These are phyloP conservation scores for Lampris incognitus DNA, from an alignment of 2,113 vertebrate genomes.

Conservation along the genomic window DNA sequence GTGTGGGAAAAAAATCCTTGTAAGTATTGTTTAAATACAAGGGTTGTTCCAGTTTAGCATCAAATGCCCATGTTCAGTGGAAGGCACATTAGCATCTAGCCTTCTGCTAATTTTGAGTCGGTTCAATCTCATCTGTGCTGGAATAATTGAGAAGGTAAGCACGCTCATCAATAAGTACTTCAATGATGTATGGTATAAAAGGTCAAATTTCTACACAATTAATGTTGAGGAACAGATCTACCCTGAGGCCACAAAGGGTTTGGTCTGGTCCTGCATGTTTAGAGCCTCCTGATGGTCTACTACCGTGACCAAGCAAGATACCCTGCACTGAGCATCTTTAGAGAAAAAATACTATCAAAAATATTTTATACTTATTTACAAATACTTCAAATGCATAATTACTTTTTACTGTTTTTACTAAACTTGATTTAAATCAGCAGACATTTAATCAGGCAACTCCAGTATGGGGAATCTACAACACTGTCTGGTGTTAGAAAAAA, in stretches of 20 bases:
- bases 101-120: conserved; percentile 2
- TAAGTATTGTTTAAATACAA: conserved; percentile 19
- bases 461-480: not conserved
- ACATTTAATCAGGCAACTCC: not conserved
- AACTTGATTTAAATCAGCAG: conserved; percentile 12
- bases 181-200: not conserved
- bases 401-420: conserved; percentile 3
- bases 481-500: no score
- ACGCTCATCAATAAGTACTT: not conserved
- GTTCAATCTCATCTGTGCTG: not conserved
- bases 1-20: conserved; percentile 63
- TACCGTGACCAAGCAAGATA: no score
- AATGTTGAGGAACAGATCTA: no score
- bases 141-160: conserved; percentile 31
- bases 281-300: no score
- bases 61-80: conserved; percentile 64
- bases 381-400: not conserved
- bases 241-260: not conserved
- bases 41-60: conserved; percentile 68
- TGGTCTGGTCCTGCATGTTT: not conserved
- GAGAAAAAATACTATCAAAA: not conserved
- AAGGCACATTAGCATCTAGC: conserved; percentile 35
- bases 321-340: not conserved
- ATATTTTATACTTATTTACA: not conserved
- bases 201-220: not conserved